A percentile compares a stretch with the other conserved stretches of the same genome.
Conservation (phyloP, 2,113 vertebrate species). For the Mesitornis unicolor region DNA sequence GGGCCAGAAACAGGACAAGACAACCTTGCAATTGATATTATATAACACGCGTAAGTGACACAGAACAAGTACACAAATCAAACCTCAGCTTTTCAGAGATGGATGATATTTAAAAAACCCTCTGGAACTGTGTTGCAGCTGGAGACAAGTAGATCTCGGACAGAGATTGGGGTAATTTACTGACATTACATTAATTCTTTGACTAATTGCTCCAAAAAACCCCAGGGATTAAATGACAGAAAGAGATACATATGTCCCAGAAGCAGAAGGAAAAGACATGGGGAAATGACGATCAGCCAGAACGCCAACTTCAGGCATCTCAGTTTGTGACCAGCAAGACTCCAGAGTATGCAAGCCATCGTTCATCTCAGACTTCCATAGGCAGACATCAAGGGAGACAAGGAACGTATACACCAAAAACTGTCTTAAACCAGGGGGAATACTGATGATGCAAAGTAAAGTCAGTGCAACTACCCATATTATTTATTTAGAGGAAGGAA, state of each 20-base stretch:
- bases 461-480: neutral
- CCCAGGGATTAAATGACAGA: slow-evolving; percentile 34
- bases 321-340: slow-evolving; percentile 32
- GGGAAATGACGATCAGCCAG: slow-evolving; percentile 36
- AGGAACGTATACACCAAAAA: neutral
- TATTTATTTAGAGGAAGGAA: neutral
- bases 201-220: slow-evolving; percentile 37
- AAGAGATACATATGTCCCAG: slow-evolving; percentile 35
- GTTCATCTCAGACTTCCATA: neutral
- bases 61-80: neutral
- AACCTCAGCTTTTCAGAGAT: neutral
- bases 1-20: neutral
- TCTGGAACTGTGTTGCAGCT: neutral
- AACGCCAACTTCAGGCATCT: slow-evolving; percentile 31
- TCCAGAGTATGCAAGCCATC: neutral
- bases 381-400: neutral
- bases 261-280: neutral
- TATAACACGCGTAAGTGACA: neutral
- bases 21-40: neutral
- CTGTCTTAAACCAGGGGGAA: neutral
- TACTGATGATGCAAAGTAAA: neutral
- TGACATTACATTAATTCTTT: slow-evolving; percentile 29
- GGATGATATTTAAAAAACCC: neutral
- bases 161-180: slow-evolving; percentile 4
- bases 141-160: neutral